Evolutionary conservation across 2,113 vertebrate genomes (phyloP), one percentile per base, ranked within the genome.

Genomic region (Arvicanthis niloticus): DNA sequence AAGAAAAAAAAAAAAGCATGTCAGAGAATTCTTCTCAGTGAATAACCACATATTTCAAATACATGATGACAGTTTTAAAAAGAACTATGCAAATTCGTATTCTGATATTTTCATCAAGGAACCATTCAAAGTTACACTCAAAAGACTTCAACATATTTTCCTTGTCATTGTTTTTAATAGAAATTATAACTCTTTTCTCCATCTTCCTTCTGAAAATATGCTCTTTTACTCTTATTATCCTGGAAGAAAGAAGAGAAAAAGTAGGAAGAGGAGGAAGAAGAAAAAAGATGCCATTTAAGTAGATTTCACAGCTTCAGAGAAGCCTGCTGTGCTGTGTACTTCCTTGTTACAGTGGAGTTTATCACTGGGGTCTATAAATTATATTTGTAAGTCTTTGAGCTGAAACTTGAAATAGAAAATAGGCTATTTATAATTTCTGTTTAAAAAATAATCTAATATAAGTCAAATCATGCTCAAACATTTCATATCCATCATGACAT

Each of bases 401-500:
- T 77, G 13, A 78, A 76, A 1, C 21, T 72, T 75, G 29, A 85
- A 48, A 53, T 72, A 77, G 7, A 8, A 94, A 9, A 45, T 48
- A 45, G 48, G 22, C 60, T 78, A 15, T 78, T 73, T 85, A 40
- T 75, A 80, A 45, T 42, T 7, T 40, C 75, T 81, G 0, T 90
- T 92, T 87, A 68, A 40, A 11, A 40, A 42, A 76, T 60, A 62
- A 62, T 7, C 3, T 62, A 24, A 62, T 60, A 0, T 15, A 92
- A 70, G 65, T 81, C 80, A 91, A 91, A 5, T 31, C 45, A 51
- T 89, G 48, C 1, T 60, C 17, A 40, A 85, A 9, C 22, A 11
- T 65, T 87, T 95, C 26, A 95, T 87, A 92, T 85, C 53, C 77
- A 51, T 81, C 48, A 76, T 90, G 24, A 62, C 29, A 31, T 19